Evolutionary conservation across 1,140 invertebrate genomes (phyloP), one percentile per base, ranked within the genome.

Genomic region (Lycorma delicatula): DNA sequence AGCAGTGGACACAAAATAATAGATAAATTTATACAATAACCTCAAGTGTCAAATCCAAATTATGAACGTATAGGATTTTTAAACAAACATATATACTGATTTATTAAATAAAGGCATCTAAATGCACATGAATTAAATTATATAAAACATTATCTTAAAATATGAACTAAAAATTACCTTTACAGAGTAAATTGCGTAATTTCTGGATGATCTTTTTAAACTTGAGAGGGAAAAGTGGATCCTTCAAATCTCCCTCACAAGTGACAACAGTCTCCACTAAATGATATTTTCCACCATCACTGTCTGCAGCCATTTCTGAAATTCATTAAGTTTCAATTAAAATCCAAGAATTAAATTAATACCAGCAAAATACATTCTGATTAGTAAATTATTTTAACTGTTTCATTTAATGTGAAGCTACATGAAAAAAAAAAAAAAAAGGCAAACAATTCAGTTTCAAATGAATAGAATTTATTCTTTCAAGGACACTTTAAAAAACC

Each of bases 191-290:
- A 72, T 76, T 76, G 70, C 84, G 79, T 51, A 91, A 79, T 65
- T 77, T 77, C 66, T 78, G 75, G 54, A 87, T 77, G 66, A 89
- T 81, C 58, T 75, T 69, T 67, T 83, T 76, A 67, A 90, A 82
- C 65, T 81, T 79, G 54, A 74, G 72, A 62, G 81, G 81, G 73
- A 89, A 86, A 65, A 82, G 75, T 64, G 87, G 86, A 74, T 89
- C 86, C 66, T 78, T 76, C 63, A 87, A 80, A 72, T 89, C 81
- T 65, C 87, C 87, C 72, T 88, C 81, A 74, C 87, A 89, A 58
- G 86, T 89, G 71, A 89, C 78, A 67, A 89, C 81, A 67, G 84
- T 85, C 75, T 84, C 80, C 69, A 84, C 75, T 70, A 79, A 74
- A 75, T 81, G 41, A 2, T 44, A 22, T 22, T 44, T 16, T 52